These are phyloP conservation scores for Patella caerulea DNA, from an alignment of 2,888 invertebrate species.

Conservation along the genomic window DNA sequence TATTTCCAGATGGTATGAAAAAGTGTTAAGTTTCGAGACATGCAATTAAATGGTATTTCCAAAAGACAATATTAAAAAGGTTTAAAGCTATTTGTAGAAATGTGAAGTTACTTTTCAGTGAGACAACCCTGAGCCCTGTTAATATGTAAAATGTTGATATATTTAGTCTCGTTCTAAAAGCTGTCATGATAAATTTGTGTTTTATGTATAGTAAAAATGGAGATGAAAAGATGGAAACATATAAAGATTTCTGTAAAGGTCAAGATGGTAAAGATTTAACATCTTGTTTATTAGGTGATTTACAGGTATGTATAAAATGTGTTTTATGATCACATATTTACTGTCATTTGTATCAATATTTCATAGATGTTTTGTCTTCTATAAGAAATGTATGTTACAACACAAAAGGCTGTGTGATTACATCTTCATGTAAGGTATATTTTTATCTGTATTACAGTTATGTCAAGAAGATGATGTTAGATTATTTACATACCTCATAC, in stretches of 20 bases:
- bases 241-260: constrained; percentile 89
- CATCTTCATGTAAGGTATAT: neutral
- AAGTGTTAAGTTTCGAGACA: no score
- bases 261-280: constrained; percentile 75
- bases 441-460: constrained; percentile 73
- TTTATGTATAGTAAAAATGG: constrained; percentile 73
- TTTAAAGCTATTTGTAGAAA: no score
- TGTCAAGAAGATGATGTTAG: constrained; percentile 91
- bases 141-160: no score
- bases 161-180: no score
- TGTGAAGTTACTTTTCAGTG: no score
- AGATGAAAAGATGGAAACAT: constrained; percentile 86
- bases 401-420: neutral
- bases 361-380: neutral
- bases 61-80: no score
- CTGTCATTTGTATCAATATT: constrained; percentile 2
- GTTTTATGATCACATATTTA: neutral
- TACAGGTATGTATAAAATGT: constrained; percentile 76
- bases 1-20: neutral
- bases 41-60: no score
- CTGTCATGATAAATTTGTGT: no score
- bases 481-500: constrained; percentile 91
- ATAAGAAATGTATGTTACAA: neutral
- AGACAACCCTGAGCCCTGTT: no score
- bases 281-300: constrained; percentile 81